These are phyloP conservation scores for Mycetomoellerius zeteki DNA, from an alignment of 1,140 invertebrate genomes.

Conservation along the genomic window DNA sequence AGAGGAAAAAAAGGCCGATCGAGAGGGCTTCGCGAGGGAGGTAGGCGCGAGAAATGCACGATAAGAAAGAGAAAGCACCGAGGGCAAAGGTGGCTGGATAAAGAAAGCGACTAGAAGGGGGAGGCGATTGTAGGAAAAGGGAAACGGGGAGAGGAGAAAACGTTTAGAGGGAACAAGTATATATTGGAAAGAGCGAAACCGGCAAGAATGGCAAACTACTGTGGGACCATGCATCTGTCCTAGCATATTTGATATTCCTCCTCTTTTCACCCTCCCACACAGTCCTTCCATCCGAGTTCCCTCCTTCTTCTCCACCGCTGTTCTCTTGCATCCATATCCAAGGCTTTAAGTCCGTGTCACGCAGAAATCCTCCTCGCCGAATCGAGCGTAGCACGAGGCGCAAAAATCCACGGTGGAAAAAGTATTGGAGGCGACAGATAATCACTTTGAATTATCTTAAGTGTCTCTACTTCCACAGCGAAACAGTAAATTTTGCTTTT, in stretches of 20 bases:
- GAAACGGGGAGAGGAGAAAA: constrained; percentile 59
- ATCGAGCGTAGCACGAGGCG: background rate
- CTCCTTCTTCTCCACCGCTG: background rate
- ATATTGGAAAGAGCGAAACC: constrained; percentile 67
- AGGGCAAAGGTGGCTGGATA: constrained; percentile 9
- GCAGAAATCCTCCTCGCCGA: constrained; percentile 42
- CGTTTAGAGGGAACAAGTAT: constrained; percentile 59
- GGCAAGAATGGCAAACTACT: constrained; percentile 86
- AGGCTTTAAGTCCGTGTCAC: constrained; percentile 60
- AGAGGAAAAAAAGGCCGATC: constrained; percentile 44
- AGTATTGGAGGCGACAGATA: constrained; percentile 7
- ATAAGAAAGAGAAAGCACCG: constrained; percentile 33
- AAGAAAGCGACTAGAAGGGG: background rate
- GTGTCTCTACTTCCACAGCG: background rate
- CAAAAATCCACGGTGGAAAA: background rate
- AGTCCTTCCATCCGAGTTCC: constrained; percentile 19
- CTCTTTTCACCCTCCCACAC: constrained; percentile 52
- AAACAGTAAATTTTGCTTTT: background rate
- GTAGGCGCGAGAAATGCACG: constrained; percentile 60
- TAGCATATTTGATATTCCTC: constrained; percentile 85
- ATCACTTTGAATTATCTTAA: background rate
- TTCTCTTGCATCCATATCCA: constrained; percentile 54
- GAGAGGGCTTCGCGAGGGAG: constrained; percentile 69
- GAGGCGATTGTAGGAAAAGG: constrained; percentile 14
- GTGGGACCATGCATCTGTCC: constrained; percentile 86